Percentiles rank a stretch among this genome's conserved stretches.
phyloP scores from a whole-genome alignment of 2,888 invertebrate species.

The Netelia virgata region DNA sequence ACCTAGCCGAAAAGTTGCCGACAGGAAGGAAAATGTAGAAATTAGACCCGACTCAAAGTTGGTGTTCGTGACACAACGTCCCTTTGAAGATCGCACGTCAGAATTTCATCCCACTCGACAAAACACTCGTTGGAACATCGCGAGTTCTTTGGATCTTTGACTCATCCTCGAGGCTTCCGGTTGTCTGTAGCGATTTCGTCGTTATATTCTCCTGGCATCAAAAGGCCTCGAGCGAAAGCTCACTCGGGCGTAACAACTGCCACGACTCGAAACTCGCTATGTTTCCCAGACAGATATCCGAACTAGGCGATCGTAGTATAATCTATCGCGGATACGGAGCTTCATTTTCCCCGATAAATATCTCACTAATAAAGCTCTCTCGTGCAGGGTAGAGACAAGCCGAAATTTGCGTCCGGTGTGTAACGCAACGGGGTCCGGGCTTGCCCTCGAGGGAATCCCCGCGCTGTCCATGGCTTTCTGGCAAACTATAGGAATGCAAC shows the following conservation, averaged over 20 bases:
- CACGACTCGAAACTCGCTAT: neutral
- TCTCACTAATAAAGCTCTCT: constrained; percentile 65
- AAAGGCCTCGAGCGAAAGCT: constrained; percentile 1
- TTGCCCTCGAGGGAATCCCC: constrained; percentile 42
- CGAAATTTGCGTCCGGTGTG: constrained; percentile 46
- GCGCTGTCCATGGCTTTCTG: constrained; percentile 20
- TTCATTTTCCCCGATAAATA: constrained; percentile 57
- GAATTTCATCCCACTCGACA: too few relatives aligned
- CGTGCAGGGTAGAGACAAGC: constrained; percentile 40
- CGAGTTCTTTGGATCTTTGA: neutral
- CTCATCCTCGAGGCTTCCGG: neutral
- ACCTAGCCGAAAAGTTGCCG: neutral
- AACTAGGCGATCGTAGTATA: constrained; percentile 3
- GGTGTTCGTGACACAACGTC: too few relatives aligned
- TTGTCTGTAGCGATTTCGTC: neutral
- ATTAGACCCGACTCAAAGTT: too few relatives aligned
- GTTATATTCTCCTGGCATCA: neutral
- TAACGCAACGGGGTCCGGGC: constrained; percentile 26
- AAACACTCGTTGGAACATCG: too few relatives aligned
- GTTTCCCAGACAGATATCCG: neutral
- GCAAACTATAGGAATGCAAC: constrained; percentile 50
- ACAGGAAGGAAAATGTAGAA: too few relatives aligned
- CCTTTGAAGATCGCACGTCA: too few relatives aligned
- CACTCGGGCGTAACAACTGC: neutral
- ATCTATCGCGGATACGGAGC: constrained; percentile 37